Evolutionary conservation across 1,140 invertebrate species (phyloP), one percentile per base, ranked within the genome.

Genomic region (Bombus fervidus): DNA sequence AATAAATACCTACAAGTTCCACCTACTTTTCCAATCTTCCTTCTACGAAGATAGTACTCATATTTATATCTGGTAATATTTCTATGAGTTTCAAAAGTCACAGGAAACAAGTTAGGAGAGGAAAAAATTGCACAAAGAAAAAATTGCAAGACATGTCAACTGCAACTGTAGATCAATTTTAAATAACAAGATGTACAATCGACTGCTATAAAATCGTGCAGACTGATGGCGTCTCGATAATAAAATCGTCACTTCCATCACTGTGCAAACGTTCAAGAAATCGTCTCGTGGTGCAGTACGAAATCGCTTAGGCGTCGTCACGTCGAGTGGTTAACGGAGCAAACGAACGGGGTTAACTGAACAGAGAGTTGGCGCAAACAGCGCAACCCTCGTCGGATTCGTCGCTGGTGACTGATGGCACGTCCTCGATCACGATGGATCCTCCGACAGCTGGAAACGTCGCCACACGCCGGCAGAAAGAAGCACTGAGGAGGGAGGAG

Each of bases 341-440:
- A 79, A 79, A 25, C 80, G 53, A 77, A 86, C 81, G 79, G 90
- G 85, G 59, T 87, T 77, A 79, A 86, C 73, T 87, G 87, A 92
- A 92, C 91, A 87, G 91, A 89, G 87, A 92, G 89, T 91, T 90
- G 85, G 89, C 84, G 86, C 90, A 89, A 92, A 91, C 88, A 93
- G 86, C 81, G 43, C 87, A 92, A 92, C 90, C 92, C 89, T 91
- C 89, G 89, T 80, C 86, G 84, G 89, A 92, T 92, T 93, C 90
- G 85, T 66, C 87, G 91, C 89, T 90, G 75, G 87, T 94, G 93
- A 95, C 92, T 94, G 93, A 95, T 95, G 94, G 91, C 92, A 92
- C 86, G 91, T 94, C 91, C 87, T 94, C 93, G 91, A 94, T 95
- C 93, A 94, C 91, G 83, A 89, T 84, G 76, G 90, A 91, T 91